Conservation (phyloP, 2,888 invertebrate species). For the Tetranychus truncatus region DNA sequence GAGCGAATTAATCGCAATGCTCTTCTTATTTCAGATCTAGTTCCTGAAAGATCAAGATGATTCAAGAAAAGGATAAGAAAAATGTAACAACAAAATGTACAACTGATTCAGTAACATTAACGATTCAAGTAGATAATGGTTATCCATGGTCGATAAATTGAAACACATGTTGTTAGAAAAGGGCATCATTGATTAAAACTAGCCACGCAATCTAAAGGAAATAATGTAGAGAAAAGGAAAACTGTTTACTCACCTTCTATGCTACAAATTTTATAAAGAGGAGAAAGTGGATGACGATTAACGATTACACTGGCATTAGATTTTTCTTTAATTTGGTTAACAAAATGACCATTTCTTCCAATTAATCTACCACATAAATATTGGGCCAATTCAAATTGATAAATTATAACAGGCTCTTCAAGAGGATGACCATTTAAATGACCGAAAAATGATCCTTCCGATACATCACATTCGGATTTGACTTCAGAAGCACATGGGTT, state of each 20-base stretch:
- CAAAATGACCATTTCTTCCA: constrained; percentile 59
- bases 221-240: background rate
- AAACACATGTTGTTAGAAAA: too few species aligned
- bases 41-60: constrained; percentile 39
- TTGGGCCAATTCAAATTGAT: constrained; percentile 35
- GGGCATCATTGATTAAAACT: background rate
- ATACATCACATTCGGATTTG: background rate
- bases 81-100: too few species aligned
- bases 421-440: background rate
- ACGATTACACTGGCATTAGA: constrained; percentile 60
- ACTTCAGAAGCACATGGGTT: background rate
- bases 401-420: constrained; percentile 26
- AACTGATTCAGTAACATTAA: too few species aligned
- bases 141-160: too few species aligned
- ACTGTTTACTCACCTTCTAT: constrained; percentile 46
- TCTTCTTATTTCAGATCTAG: constrained; percentile 53
- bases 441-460: background rate
- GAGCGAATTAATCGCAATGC: constrained; percentile 66
- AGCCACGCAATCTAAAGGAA: background rate
- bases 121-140: too few species aligned
- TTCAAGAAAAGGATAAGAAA: constrained; percentile 3
- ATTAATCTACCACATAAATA: constrained; percentile 64
- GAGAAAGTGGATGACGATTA: constrained; percentile 53
- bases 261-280: constrained; percentile 59
- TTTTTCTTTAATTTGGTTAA: constrained; percentile 54